Evolutionary conservation across 2,113 vertebrate species (phyloP).

Genomic region (Antigone vipio): DNA sequence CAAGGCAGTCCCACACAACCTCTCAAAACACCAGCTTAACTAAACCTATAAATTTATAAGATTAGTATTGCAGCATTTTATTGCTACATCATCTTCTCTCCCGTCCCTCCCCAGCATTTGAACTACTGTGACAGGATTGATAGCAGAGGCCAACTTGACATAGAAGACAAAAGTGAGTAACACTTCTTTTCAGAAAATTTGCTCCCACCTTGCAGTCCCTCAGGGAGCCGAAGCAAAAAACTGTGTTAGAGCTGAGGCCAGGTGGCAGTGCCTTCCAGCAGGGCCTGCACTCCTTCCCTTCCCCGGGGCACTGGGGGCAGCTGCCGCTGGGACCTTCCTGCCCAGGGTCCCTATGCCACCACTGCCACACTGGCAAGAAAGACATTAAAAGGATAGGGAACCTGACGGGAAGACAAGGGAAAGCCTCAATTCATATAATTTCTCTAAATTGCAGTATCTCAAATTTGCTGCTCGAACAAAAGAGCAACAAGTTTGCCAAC

Average conservation of each 20-base stretch:
- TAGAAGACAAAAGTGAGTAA: background rate
- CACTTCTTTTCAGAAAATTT: background rate
- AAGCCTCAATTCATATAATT: background rate
- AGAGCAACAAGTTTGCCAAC: too few species aligned
- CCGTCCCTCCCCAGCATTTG: background rate
- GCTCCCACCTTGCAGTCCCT: background rate
- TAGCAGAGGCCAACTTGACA: background rate
- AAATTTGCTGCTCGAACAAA: background rate
- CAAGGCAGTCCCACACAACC: background rate
- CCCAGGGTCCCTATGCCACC: background rate
- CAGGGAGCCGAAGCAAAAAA: background rate
- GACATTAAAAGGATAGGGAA: background rate
- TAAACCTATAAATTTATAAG: background rate
- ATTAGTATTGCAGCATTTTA: background rate
- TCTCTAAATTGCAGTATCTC: background rate
- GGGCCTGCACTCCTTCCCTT: background rate
- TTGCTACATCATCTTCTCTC: background rate
- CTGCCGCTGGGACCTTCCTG: too few species aligned
- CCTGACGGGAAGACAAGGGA: background rate
- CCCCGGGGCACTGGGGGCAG: background rate
- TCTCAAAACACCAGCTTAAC: background rate
- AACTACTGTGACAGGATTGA: background rate
- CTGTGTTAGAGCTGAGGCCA: background rate
- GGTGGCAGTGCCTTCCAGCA: background rate
- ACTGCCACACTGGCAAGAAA: accelerated